Evolutionary conservation across 2,888 invertebrate species (phyloP).

Genomic region (Sesia bembeciformis): DNA sequence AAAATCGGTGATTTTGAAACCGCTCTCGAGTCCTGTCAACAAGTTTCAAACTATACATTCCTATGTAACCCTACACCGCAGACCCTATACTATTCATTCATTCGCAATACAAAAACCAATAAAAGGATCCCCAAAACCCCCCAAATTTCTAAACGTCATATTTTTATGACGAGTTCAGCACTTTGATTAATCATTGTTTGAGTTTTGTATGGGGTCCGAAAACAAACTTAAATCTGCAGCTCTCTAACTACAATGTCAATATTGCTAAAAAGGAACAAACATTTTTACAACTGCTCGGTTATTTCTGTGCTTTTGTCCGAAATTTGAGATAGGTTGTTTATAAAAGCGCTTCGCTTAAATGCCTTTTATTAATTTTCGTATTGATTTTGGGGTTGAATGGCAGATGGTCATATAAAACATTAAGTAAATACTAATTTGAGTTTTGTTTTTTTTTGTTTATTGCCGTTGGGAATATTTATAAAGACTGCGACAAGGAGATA

Average conservation of each 20-base stretch:
- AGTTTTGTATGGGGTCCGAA: background rate
- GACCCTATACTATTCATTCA: background rate
- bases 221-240: background rate
- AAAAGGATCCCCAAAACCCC: background rate
- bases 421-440: too few relatives aligned
- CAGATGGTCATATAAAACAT: too few relatives aligned
- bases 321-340: constrained; percentile 4
- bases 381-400: background rate
- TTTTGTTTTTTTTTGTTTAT: too few relatives aligned
- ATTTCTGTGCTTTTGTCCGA: background rate
- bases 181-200: constrained; percentile 2
- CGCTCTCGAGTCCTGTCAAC: too few relatives aligned
- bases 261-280: background rate
- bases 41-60: too few relatives aligned
- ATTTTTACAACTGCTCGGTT: background rate
- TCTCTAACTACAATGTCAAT: background rate
- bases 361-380: background rate
- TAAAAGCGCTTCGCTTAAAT: constrained; percentile 1
- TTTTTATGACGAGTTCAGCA: constrained; percentile 4
- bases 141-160: constrained; percentile 5
- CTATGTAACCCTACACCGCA: background rate
- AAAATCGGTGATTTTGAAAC: too few relatives aligned
- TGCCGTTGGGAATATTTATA: too few relatives aligned
- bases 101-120: background rate
- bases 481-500: too few relatives aligned